Percentiles rank a stretch among this genome's conserved stretches.
Evolutionary conservation across 2,888 invertebrate species (phyloP).

Genomic region (Mayetiola destructor): DNA sequence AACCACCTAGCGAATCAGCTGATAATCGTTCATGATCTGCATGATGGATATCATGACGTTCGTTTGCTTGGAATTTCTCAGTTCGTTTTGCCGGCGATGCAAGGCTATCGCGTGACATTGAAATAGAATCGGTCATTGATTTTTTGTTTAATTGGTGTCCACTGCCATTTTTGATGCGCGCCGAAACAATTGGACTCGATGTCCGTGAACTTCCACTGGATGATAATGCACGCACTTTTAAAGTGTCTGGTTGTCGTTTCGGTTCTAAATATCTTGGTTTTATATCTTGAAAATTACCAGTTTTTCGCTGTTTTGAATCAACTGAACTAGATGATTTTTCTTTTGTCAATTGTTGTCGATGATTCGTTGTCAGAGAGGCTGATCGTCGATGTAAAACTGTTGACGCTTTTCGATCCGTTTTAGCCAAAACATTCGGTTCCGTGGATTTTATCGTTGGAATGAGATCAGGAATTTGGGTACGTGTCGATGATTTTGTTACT

Average conservation of each 20-base stretch:
- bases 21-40: slow-evolving; percentile 27
- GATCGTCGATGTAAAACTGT: slow-evolving; percentile 28
- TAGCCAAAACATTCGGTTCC: slow-evolving; percentile 14
- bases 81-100: slow-evolving; percentile 27
- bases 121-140: slow-evolving; percentile 23
- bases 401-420: slow-evolving; percentile 23
- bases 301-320: not conserved
- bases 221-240: slow-evolving; percentile 29
- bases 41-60: slow-evolving; percentile 14
- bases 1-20: slow-evolving; percentile 32
- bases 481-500: slow-evolving; percentile 29
- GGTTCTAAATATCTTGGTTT: slow-evolving; percentile 52
- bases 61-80: slow-evolving; percentile 22
- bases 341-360: not conserved
- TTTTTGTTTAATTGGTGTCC: slow-evolving; percentile 15
- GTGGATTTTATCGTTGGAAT: slow-evolving; percentile 17
- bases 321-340: not conserved
- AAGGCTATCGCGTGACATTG: slow-evolving; percentile 33
- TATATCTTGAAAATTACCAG: slow-evolving; percentile 24
- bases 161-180: slow-evolving; percentile 18
- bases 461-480: slow-evolving; percentile 28
- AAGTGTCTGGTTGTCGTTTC: slow-evolving; percentile 29
- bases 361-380: slow-evolving; percentile 26
- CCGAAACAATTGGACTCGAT: slow-evolving; percentile 28
- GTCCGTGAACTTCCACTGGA: slow-evolving; percentile 35